phyloP scores from a whole-genome alignment of 2,113 vertebrate species.

The Daphoenositta chrysoptera region DNA sequence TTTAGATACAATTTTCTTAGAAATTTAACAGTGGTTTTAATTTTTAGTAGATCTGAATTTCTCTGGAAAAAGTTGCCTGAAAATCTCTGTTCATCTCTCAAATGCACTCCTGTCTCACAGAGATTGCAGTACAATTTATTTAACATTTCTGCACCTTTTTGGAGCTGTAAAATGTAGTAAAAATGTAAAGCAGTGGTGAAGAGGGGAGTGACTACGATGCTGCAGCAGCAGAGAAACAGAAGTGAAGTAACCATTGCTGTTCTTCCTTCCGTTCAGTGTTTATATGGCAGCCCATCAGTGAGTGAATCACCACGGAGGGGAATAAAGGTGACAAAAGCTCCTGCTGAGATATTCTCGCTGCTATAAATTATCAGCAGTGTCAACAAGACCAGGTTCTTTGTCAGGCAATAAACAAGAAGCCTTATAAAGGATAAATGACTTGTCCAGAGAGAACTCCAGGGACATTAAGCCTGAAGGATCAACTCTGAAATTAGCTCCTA shows the following conservation, averaged over 20 bases:
- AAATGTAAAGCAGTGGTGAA: background rate
- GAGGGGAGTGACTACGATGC: background rate
- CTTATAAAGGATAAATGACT: background rate
- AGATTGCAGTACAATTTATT: background rate
- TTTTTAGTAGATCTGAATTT: background rate
- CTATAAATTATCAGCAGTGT: background rate
- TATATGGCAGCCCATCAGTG: background rate
- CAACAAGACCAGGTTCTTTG: background rate
- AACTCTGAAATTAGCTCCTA: background rate
- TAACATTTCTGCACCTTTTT: background rate
- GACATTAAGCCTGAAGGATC: background rate
- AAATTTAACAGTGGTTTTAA: background rate
- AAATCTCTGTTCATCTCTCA: background rate
- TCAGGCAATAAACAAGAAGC: conserved; percentile 1
- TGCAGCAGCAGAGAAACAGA: background rate
- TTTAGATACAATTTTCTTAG: background rate
- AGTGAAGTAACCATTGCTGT: background rate
- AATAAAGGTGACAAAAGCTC: background rate
- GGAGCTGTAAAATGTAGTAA: background rate
- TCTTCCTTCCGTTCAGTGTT: background rate
- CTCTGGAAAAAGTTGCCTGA: background rate
- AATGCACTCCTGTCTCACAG: background rate
- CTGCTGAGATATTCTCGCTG: background rate
- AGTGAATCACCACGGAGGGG: background rate
- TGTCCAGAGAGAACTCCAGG: background rate